A percentile compares a stretch with the other conserved stretches of the same genome.
Evolutionary conservation across 2,888 invertebrate genomes (phyloP).

Genomic region (Halictus quadricinctus): DNA sequence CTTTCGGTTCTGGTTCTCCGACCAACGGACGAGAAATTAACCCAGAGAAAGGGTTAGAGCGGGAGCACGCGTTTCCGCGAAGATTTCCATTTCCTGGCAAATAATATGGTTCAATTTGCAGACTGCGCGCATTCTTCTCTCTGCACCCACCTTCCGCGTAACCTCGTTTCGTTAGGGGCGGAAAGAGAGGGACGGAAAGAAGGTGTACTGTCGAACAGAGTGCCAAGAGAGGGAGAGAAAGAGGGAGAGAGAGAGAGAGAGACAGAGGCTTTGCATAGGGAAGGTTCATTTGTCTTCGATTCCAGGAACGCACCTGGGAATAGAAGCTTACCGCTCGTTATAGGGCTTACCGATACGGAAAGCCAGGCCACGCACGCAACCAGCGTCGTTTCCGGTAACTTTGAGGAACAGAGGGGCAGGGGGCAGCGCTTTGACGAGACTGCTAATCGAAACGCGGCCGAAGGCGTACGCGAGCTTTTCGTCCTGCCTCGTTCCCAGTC

Average conservation of each 20-base stretch:
- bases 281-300: constrained; percentile 61
- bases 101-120: constrained; percentile 49
- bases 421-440: constrained; percentile 18
- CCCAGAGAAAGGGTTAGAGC: constrained; percentile 6
- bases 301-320: constrained; percentile 56
- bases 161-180: constrained; percentile 21
- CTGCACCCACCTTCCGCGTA: background rate
- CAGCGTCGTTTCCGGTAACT: constrained; percentile 10
- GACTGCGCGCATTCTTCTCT: constrained; percentile 17
- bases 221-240: background rate
- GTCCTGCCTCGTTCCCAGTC: background rate
- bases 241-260: background rate
- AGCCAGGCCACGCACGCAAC: constrained; percentile 40
- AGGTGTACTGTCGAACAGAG: background rate
- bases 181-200: constrained; percentile 9
- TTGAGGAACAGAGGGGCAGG: background rate
- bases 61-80: constrained; percentile 24
- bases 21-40: constrained; percentile 31
- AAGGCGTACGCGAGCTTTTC: background rate
- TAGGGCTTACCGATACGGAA: constrained; percentile 38
- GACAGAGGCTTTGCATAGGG: constrained; percentile 32
- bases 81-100: constrained; percentile 52
- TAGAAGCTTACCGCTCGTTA: constrained; percentile 56
- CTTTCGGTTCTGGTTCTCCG: background rate
- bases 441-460: background rate